Percentiles rank a stretch among this genome's conserved stretches.
Conservation (phyloP, 2,113 vertebrate species). For the Alectura lathami region DNA sequence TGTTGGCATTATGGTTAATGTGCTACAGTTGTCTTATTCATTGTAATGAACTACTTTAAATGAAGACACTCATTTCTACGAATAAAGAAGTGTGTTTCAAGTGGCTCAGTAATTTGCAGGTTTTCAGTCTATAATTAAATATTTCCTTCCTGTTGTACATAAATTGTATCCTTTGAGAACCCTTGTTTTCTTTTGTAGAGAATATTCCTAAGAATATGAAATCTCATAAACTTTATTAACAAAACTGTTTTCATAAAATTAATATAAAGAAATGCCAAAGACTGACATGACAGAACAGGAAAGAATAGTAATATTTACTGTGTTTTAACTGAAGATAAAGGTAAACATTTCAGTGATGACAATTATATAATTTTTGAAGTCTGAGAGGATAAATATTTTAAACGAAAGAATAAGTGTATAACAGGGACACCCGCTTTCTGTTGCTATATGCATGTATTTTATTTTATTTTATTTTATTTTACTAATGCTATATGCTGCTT, state of each 20-base stretch:
- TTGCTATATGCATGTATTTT: background rate
- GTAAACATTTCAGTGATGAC: background rate
- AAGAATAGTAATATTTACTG: background rate
- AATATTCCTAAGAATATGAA: background rate
- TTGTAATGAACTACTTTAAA: constrained; percentile 54
- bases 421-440: background rate
- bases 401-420: background rate
- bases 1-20: constrained; percentile 13
- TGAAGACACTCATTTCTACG: constrained; percentile 25
- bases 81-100: constrained; percentile 49
- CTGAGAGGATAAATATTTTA: background rate
- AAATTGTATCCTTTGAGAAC: constrained; percentile 6
- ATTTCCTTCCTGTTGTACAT: constrained; percentile 31
- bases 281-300: background rate
- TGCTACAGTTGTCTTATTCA: constrained; percentile 34
- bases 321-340: background rate
- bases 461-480: background rate
- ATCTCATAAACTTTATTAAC: background rate
- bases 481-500: background rate
- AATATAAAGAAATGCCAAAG: background rate
- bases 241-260: background rate
- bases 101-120: constrained; percentile 34
- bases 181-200: background rate
- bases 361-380: background rate
- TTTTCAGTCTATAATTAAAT: constrained; percentile 30